Conservation (phyloP, 2,888 invertebrate species). For the Cataglyphis rosenhaueri region DNA sequence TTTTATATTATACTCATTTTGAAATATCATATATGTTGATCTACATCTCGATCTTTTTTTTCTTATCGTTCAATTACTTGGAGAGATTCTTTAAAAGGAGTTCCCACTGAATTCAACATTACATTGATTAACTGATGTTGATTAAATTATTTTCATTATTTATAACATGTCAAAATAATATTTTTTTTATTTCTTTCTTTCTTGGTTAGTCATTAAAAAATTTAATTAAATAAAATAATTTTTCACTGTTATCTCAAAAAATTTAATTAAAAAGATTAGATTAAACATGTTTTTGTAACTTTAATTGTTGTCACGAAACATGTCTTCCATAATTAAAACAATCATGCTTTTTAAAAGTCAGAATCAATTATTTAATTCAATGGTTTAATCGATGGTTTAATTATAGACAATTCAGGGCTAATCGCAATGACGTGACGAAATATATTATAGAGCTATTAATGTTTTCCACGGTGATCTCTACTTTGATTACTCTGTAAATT, state of each 20-base stretch:
- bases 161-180: not conserved
- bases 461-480: constrained; percentile 67
- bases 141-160: not conserved
- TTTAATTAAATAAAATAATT: not conserved
- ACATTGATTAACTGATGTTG: not conserved
- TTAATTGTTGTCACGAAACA: not conserved
- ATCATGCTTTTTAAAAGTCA: not conserved
- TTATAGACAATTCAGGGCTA: not conserved
- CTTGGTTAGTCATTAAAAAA: not conserved
- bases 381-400: constrained; percentile 9
- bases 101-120: not conserved
- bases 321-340: not conserved
- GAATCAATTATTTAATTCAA: not conserved
- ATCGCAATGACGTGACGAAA: not conserved
- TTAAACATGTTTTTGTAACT: not conserved
- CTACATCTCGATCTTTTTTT: not conserved
- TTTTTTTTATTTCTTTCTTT: not conserved
- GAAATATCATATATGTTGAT: not conserved
- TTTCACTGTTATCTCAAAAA: not conserved
- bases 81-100: not conserved
- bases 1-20: not conserved
- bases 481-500: constrained; percentile 68
- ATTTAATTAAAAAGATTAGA: not conserved
- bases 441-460: constrained; percentile 68
- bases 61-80: not conserved